Conservation (phyloP, 2,888 invertebrate species). For the Drosophila prostipennis region DNA sequence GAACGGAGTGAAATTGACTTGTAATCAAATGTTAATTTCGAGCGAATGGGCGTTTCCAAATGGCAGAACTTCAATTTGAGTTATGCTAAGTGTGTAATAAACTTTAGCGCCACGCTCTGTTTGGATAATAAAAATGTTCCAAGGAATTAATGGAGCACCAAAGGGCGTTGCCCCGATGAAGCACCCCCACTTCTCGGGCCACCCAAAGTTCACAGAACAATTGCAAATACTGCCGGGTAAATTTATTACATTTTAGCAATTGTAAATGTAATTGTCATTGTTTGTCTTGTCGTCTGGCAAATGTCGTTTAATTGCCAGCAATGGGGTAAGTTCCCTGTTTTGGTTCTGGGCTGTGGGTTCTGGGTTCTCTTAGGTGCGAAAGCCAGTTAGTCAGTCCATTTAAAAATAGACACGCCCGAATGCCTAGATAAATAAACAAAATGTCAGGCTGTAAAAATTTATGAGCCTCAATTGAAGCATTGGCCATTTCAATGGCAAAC, state of each 20-base stretch:
- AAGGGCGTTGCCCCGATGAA: conserved; percentile 41
- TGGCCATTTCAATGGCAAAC: conserved; percentile 74
- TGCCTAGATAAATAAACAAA: conserved; percentile 75
- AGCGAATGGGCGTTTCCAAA: conserved; percentile 8
- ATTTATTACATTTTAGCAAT: conserved; percentile 77
- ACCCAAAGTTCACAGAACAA: conserved; percentile 24
- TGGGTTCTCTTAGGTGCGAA: conserved; percentile 54
- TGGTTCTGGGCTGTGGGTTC: background rate
- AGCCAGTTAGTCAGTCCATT: conserved; percentile 71
- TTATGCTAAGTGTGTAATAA: conserved; percentile 65
- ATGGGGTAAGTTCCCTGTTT: conserved; percentile 2
- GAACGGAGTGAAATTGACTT: conserved; percentile 8
- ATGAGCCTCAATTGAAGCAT: conserved; percentile 73
- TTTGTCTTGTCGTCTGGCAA: conserved; percentile 77
- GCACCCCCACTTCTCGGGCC: conserved; percentile 9
- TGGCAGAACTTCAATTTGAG: conserved; percentile 45
- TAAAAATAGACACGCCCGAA: conserved; percentile 73
- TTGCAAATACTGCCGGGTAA: conserved; percentile 44
- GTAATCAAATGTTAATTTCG: conserved; percentile 28
- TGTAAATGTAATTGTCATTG: conserved; percentile 79
- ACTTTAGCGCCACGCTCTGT: conserved; percentile 38
- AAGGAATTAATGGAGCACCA: conserved; percentile 54
- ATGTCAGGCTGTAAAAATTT: conserved; percentile 73
- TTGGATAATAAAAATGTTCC: conserved; percentile 61
- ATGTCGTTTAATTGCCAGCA: conserved; percentile 73